Evolutionary conservation across 1,140 invertebrate genomes (phyloP), one percentile per base, ranked within the genome.

Genomic region (Hormaphis cornu): DNA sequence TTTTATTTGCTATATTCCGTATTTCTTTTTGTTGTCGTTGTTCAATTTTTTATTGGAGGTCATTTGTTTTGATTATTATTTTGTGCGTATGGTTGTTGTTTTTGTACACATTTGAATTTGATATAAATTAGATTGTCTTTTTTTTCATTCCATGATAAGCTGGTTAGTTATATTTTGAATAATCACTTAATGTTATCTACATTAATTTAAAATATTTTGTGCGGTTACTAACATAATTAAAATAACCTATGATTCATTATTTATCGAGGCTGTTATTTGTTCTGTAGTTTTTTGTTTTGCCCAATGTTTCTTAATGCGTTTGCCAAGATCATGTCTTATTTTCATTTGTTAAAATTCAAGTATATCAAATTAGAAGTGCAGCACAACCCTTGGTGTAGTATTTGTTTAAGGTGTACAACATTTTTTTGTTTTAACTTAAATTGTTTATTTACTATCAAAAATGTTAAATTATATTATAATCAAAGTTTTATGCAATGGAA

Each of bases 331-430:
- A 1, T 26, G n/a, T 14, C 44, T 22, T 30, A 28, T 28, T 46
- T 1, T 12, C 18, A 6, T 46, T 61, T 61, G 24, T 14, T 37
- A 24, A 61, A 50, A 66, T 66, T 50, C 28, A 33, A 66, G 28
- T 66, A 16, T 33, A 48, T 33, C 16, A 14, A 66, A 50, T 66
- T 46, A 10, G 18, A 66, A 66, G 48, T 50, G 6, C n/a, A n/a
- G n/a, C 61, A 66, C 61, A 66, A 66, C 61, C 61, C 61, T 66
- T 66, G 61, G 61, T 46, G 50, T 30, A 26, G 44, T 61, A 22
- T 37, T 37, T 56, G 35, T 30, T 7, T n/a, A 20, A 30, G 14
- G 44, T 42, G 4, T 59, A 16, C n/a, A 24, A 26, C 24, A 10
- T 26, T 26, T 20, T 33, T 59, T 24, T 16, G 42, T 52, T 26